Base-by-base conservation (phyloP, 2,888 invertebrate species). In the Plusia festucae region DNA sequence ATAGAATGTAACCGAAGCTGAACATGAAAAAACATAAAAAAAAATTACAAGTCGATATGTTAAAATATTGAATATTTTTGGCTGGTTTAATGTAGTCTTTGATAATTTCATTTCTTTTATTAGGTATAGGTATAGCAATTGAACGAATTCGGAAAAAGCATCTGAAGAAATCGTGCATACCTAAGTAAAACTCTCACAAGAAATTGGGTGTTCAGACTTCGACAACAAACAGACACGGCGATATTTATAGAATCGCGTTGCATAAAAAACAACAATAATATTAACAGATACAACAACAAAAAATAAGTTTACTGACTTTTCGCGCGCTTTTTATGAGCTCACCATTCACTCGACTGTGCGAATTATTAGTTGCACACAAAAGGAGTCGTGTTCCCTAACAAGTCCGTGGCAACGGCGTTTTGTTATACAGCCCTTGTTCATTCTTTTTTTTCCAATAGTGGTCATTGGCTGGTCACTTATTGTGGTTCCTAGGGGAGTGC, bases 231-330 rank as follows among this genome's bases (percentile, higher is more conserved):
- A 49, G 46, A 20, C 46, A 9, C 46, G 20, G 11, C 20, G 20
- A 11, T 49, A 49, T 49, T 49, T 49, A 52, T 30, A 60, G 24
- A 59, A 34, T 24, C 16, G 13, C 40, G 51, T 40, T 22, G 15
- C 13, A 40, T 40, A 55, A 60, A 59, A 65, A 56, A 51, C 55
- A 40, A 65, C 51, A 60, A 49, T 49, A 49, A 49, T 49, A 60
- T 54, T 49, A 54, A 53, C 53, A 60, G n/a, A 55, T 32, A 55
- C 54, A 16, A 16, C 30, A 53, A 30, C 62, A 68, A 68, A 68
- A 68, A 68, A 59, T 18, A 51, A 30, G 59, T 59, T 63, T 68
- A 63, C 62, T 55, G 59, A 68, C 63, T 53, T 63, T 56, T 44
- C 58, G 58, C 51, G 30, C 46, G 27, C 34, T 65, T 65, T 65